Conservation (phyloP, 2,888 invertebrate genomes). For the Chrysolina oricalcia region DNA sequence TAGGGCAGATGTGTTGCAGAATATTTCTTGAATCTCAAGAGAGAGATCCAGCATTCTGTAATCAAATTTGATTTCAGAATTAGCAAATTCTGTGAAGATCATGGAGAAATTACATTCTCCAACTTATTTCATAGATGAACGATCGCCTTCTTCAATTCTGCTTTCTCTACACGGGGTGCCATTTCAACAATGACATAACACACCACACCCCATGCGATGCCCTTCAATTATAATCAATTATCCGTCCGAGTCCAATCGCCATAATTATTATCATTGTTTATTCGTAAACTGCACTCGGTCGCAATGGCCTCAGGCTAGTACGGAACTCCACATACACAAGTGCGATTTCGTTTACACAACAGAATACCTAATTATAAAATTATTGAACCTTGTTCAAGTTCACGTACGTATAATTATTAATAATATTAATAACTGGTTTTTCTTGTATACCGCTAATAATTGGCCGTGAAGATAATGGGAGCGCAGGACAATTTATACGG, state of each 20-base stretch:
- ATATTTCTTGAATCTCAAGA: too few relatives aligned
- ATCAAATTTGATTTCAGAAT: too few relatives aligned
- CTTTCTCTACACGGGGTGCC: background rate
- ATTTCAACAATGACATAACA: conserved; percentile 7
- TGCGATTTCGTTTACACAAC: conserved; percentile 54
- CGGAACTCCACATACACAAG: conserved; percentile 25
- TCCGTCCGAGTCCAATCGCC: background rate
- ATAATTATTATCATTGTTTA: conserved; percentile 18
- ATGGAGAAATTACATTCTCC: too few relatives aligned
- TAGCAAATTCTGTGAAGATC: too few relatives aligned
- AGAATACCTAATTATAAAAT: conserved; percentile 58
- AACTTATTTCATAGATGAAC: too few relatives aligned
- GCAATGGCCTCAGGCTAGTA: conserved; percentile 18
- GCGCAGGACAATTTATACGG: conserved; percentile 15
- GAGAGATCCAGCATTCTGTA: too few relatives aligned
- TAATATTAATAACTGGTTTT: conserved; percentile 62
- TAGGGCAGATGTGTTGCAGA: too few relatives aligned
- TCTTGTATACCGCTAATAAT: conserved; percentile 55
- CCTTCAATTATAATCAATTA: conserved; percentile 10
- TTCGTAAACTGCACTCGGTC: conserved; percentile 11
- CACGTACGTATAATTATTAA: conserved; percentile 57
- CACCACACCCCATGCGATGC: background rate
- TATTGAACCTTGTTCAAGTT: conserved; percentile 64
- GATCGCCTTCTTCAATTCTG: too few relatives aligned
- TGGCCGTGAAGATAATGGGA: conserved; percentile 45